Evolutionary conservation across 2,888 invertebrate genomes (phyloP).

Genomic region (Brenthis ino): DNA sequence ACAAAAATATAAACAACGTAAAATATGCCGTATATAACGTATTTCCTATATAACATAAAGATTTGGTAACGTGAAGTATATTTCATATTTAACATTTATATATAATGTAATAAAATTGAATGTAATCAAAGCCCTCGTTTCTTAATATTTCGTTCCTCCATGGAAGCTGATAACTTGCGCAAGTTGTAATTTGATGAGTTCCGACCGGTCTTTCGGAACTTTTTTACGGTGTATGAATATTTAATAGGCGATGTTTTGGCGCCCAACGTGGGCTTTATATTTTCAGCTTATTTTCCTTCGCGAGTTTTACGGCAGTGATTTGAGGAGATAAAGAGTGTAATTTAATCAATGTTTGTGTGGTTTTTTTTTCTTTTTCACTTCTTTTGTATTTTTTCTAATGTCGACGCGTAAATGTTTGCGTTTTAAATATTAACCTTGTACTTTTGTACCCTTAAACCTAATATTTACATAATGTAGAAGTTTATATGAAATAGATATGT

Average conservation of each 20-base stretch:
- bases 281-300: conserved; percentile 49
- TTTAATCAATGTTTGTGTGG: conserved; percentile 50
- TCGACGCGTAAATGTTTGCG: conserved; percentile 6
- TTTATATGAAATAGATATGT: no score
- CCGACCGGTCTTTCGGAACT: conserved; percentile 56
- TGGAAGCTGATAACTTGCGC: conserved; percentile 52
- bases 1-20: no score
- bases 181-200: conserved; percentile 71
- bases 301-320: conserved; percentile 52
- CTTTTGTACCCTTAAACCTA: no score
- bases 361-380: conserved; percentile 36
- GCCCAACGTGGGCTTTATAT: conserved; percentile 58
- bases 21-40: no score
- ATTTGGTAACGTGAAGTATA: not conserved
- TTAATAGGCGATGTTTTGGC: conserved; percentile 61
- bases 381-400: conserved; percentile 31
- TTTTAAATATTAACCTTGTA: not conserved
- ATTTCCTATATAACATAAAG: no score
- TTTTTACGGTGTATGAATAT: conserved; percentile 69
- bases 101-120: conserved; percentile 6
- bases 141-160: conserved; percentile 37
- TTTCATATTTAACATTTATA: not conserved
- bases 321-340: conserved; percentile 52
- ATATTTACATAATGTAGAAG: no score
- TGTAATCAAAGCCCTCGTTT: conserved; percentile 15